Evolutionary conservation across 2,888 invertebrate species (phyloP).

Genomic region (Molorchus minor): DNA sequence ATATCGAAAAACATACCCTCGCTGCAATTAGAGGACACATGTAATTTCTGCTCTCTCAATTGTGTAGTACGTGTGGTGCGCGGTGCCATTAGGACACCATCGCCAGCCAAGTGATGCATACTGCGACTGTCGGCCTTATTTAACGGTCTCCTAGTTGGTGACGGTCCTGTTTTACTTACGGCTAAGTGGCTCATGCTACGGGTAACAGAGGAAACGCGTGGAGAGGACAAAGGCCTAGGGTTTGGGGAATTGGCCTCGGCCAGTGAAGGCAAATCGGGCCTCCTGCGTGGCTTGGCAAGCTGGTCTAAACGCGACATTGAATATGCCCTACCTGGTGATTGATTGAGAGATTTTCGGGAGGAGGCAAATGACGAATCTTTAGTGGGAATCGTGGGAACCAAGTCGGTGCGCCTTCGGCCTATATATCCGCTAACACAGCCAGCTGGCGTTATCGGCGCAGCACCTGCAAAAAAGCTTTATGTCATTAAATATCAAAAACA

Average conservation of each 20-base stretch:
- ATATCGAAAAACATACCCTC: conserved; percentile 56
- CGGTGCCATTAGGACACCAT: conserved; percentile 53
- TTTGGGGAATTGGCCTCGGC: conserved; percentile 54
- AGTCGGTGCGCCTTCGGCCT: conserved; percentile 87
- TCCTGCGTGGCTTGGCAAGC: conserved; percentile 75
- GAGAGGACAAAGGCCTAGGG: conserved; percentile 55
- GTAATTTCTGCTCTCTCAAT: conserved; percentile 60
- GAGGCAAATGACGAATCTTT: conserved; percentile 69
- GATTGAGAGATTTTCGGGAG: conserved; percentile 63
- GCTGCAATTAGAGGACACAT: conserved; percentile 56
- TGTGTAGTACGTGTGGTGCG: conserved; percentile 61
- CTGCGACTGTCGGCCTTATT: conserved; percentile 61
- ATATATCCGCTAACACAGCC: conserved; percentile 76
- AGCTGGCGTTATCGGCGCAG: conserved; percentile 62
- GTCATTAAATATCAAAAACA: too few species aligned
- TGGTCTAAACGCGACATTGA: conserved; percentile 94
- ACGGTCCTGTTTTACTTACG: conserved; percentile 62
- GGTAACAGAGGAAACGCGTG: conserved; percentile 65
- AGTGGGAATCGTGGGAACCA: conserved; percentile 88
- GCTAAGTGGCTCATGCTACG: conserved; percentile 79
- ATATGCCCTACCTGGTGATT: conserved; percentile 84
- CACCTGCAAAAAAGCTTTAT: conserved; percentile 46
- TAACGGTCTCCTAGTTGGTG: conserved; percentile 58
- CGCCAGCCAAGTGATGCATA: conserved; percentile 60
- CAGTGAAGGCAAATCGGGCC: conserved; percentile 62